Conservation (phyloP, 2,113 vertebrate species). For the Brachypteracias leptosomus region DNA sequence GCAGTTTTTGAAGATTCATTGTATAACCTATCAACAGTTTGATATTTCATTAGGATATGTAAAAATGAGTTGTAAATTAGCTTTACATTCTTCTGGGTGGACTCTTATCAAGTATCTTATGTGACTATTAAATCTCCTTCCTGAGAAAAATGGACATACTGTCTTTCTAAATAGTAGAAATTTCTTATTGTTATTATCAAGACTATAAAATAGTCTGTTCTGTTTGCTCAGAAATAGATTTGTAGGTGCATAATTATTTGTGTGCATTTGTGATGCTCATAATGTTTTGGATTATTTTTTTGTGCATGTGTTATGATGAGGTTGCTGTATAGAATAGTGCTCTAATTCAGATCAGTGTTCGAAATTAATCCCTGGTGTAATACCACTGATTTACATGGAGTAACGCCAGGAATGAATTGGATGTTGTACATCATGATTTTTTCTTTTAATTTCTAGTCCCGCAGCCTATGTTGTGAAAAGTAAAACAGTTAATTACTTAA, state of each 20-base stretch:
- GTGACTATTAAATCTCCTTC: not conserved
- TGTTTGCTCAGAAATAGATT: not conserved
- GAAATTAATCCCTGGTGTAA: constrained; percentile 50
- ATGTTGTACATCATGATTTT: not conserved
- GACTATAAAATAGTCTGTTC: not conserved
- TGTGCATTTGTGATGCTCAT: not conserved
- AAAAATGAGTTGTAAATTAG: not conserved
- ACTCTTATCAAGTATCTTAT: not conserved
- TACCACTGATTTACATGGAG: constrained; percentile 15
- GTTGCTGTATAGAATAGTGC: not conserved
- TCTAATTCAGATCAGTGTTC: constrained; percentile 17
- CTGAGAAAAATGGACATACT: not conserved
- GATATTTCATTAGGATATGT: not conserved
- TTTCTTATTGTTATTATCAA: not conserved
- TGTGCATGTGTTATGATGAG: not conserved
- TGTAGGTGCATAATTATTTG: not conserved
- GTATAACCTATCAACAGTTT: not conserved
- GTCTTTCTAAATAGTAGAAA: not conserved
- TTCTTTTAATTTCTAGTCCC: not conserved
- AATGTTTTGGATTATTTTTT: not conserved
- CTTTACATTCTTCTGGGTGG: not conserved
- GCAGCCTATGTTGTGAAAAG: not conserved
- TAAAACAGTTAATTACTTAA: not conserved
- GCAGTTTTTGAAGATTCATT: not conserved
- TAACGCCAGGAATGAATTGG: not conserved